Conservation (phyloP, 2,888 invertebrate species). For the Myopa testacea region DNA sequence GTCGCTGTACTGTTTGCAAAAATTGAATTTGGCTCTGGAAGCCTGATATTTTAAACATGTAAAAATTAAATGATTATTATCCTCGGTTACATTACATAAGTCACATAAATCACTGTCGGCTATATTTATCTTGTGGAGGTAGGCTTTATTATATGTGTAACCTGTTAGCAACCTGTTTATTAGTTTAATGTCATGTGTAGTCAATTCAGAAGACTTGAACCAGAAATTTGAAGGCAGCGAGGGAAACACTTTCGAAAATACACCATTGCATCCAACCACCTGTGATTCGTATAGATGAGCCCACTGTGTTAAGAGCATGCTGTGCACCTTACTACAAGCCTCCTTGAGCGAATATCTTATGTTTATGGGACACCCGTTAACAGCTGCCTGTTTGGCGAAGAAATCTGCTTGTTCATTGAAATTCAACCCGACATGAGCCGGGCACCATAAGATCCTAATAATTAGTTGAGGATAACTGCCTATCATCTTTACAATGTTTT, state of each 20-base stretch:
- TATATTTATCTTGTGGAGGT: neutral
- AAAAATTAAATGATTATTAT: neutral
- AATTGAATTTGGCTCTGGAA: no score
- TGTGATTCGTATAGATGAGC: no score
- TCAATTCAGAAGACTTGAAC: neutral
- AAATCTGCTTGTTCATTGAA: conserved; percentile 12
- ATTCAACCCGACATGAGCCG: neutral
- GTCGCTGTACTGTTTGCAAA: no score
- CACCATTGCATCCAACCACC: neutral
- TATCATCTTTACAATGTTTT: neutral
- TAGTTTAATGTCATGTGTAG: neutral
- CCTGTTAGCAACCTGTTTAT: neutral
- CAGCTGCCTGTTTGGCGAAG: conserved; percentile 7
- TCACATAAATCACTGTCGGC: neutral
- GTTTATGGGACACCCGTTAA: neutral
- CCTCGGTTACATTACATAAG: neutral
- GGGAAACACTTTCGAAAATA: neutral
- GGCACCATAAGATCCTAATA: neutral
- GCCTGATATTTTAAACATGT: no score
- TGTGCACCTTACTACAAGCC: neutral
- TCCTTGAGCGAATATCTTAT: neutral
- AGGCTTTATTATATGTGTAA: neutral
- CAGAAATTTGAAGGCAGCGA: neutral
- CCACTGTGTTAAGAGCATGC: no score
- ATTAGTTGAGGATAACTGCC: neutral